These are phyloP conservation scores for Drosophila dunni DNA, from an alignment of 1,140 invertebrate genomes.

Conservation along the genomic window DNA sequence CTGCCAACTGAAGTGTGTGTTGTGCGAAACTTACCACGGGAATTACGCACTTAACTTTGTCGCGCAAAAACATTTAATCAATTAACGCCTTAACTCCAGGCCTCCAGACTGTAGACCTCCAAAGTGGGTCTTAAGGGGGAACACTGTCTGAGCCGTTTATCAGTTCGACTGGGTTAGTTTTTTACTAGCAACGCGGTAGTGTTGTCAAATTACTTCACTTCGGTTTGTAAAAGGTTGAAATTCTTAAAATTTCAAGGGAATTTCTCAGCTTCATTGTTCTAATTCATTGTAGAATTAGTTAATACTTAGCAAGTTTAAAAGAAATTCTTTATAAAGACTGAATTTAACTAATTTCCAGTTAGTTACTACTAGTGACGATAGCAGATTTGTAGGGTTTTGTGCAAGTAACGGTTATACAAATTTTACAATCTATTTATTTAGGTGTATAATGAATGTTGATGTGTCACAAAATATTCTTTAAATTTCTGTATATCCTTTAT, in stretches of 20 bases:
- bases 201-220: neutral
- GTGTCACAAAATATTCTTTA: neutral
- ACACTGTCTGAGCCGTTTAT: constrained; percentile 5
- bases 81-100: constrained; percentile 43
- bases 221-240: neutral
- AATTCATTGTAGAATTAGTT: neutral
- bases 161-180: neutral
- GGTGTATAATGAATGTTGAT: too few species aligned
- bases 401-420: too few species aligned
- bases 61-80: constrained; percentile 64
- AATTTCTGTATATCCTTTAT: neutral
- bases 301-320: too few species aligned
- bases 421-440: too few species aligned
- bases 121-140: neutral
- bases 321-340: too few species aligned
- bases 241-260: neutral
- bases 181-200: neutral
- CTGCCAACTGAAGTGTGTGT: constrained; percentile 39
- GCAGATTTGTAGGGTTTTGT: too few species aligned
- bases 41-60: constrained; percentile 40
- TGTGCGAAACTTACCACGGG: constrained; percentile 27
- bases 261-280: neutral
- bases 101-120: neutral
- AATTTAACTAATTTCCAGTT: too few species aligned
- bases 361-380: too few species aligned